Base-by-base conservation (phyloP, 1,140 invertebrate species). In the Meloidogyne floridensis region DNA sequence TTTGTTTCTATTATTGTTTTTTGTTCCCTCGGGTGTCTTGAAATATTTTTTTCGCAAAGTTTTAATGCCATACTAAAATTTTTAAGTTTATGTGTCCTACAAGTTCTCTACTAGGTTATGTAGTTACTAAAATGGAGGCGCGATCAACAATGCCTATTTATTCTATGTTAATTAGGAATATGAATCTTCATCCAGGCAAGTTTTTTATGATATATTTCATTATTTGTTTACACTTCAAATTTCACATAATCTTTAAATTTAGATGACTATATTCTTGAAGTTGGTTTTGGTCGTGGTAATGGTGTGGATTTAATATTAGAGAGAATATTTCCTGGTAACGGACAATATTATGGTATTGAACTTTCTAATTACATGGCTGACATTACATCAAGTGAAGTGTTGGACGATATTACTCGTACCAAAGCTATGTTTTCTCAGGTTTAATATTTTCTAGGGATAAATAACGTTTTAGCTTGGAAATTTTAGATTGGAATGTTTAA, bases 281-380 rank as follows among this genome's bases (percentile, higher is more conserved):
- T 85, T n/a, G 84, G 84, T 56, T 85, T 78, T 74, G 84, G 84
- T 6, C 80, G 84, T 65, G 84, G 84, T n/a, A 18, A 81, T 69
- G 84, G 84, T 32, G 18, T 85, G 0, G 42, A 59, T 10, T n/a
- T 59, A 15, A 18, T 81, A 42, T 75, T 71, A n/a, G 69, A 82
- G 43, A 85, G 6, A n/a, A 42, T 85, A 9, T 43, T 70, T 54
- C n/a, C 59, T 11, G 84, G 84, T 2, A 75, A 78, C 7, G 84
- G 84, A 51, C 47, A 20, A 13, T 75, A 83, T 8, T 81, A 77
- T 69, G 84, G 84, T 7, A n/a, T 81, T 10, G 83, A 84, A 69
- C n/a, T 18, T 47, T 84, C 82, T 10, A 20, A 70, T 6, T 84
- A 84, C 75, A 84, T 84, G 53, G 69, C 47, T 13, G 75, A 54